Conservation (phyloP, 2,888 invertebrate genomes). For the Phorcus lineatus region DNA sequence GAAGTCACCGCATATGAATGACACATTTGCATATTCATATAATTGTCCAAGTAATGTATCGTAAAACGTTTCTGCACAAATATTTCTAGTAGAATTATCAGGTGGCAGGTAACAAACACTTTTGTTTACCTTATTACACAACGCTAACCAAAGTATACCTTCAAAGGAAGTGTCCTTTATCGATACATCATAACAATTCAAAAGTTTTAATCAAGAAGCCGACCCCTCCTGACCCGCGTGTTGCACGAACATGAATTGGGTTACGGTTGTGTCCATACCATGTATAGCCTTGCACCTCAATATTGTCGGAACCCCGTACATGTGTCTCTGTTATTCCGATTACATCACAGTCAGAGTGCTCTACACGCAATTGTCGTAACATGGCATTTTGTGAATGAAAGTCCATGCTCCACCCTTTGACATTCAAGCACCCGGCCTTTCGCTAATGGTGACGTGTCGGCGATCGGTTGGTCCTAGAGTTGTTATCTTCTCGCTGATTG, state of each 20-base stretch:
- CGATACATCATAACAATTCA: background rate
- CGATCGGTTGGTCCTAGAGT: too few relatives aligned
- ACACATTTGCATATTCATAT: background rate
- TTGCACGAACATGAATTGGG: background rate
- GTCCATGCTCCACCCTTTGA: too few relatives aligned
- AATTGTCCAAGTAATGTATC: background rate
- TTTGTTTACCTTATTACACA: background rate
- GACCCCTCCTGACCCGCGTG: background rate
- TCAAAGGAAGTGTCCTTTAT: background rate
- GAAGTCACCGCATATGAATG: background rate
- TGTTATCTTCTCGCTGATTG: too few relatives aligned
- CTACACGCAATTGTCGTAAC: too few relatives aligned
- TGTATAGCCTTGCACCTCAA: too few relatives aligned
- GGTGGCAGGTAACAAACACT: background rate
- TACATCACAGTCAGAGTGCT: too few relatives aligned
- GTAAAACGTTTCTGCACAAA: background rate
- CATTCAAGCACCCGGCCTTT: too few relatives aligned
- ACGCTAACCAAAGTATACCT: background rate
- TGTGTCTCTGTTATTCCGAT: too few relatives aligned
- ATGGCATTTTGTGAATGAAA: too few relatives aligned
- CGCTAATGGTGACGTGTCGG: too few relatives aligned
- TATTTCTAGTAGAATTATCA: background rate
- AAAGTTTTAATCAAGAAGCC: background rate
- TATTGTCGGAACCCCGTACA: too few relatives aligned
- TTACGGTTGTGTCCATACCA: too few relatives aligned